Conservation (phyloP, 2,113 vertebrate genomes). For the Bagarius yarrelli region DNA sequence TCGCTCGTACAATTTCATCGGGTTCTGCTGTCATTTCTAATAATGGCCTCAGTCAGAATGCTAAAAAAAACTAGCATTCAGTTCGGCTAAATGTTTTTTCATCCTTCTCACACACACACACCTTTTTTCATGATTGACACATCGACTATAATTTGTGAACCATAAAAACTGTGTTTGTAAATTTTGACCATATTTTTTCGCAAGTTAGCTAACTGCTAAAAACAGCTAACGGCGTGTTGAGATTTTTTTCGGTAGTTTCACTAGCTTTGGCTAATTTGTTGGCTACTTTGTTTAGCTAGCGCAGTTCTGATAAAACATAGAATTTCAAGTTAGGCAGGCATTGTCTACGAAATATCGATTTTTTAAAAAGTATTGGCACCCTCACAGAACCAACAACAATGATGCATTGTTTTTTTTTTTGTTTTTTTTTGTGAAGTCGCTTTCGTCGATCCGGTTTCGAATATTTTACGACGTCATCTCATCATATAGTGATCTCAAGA, state of each 20-base stretch:
- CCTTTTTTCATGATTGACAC: neutral
- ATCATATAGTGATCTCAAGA: slow-evolving; percentile 58
- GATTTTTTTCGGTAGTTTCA: neutral
- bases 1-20: slow-evolving; percentile 99
- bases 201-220: neutral
- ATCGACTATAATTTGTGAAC: no score
- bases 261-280: neutral
- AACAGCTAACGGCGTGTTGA: neutral
- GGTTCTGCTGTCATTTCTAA: slow-evolving; percentile 99
- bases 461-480: slow-evolving; percentile 60
- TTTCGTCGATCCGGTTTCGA: slow-evolving; percentile 54
- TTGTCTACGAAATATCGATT: neutral
- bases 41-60: slow-evolving; percentile 89
- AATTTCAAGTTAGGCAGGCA: neutral
- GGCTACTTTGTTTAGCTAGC: neutral
- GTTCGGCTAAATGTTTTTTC: neutral
- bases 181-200: no score
- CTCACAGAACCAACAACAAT: slow-evolving; percentile 24
- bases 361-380: neutral
- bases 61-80: slow-evolving; percentile 84
- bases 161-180: neutral
- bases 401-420: neutral
- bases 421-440: slow-evolving; percentile 25
- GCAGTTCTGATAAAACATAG: neutral
- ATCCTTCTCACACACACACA: neutral